Percentiles rank a stretch among this genome's conserved stretches.
phyloP scores from a whole-genome alignment of 2,113 vertebrate species.

The Scatophagus argus region DNA sequence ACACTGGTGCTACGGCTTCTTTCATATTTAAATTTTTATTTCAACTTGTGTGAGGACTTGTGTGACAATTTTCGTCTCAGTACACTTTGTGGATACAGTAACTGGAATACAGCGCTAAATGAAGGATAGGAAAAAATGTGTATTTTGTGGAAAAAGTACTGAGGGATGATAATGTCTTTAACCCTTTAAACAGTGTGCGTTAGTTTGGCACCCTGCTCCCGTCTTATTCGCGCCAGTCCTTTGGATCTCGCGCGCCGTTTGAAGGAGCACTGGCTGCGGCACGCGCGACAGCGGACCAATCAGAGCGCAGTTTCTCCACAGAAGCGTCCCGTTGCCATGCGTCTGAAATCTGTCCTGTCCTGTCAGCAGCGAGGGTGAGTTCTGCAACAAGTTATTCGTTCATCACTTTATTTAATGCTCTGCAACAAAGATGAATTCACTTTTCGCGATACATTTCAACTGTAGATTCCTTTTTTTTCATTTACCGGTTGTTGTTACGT shows the following conservation, averaged over 20 bases:
- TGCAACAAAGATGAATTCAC: not conserved
- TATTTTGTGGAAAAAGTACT: not conserved
- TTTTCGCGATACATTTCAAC: not conserved
- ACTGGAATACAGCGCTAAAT: not conserved
- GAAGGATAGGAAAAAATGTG: not conserved
- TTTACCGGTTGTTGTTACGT: not conserved
- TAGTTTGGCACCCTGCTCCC: not conserved
- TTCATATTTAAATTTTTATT: not conserved
- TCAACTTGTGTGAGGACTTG: not conserved
- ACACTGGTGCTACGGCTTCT: too few species aligned
- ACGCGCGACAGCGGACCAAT: slow-evolving; percentile 62
- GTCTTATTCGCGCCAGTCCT: slow-evolving; percentile 62
- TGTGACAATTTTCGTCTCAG: not conserved
- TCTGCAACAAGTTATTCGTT: not conserved
- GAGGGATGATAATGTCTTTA: not conserved
- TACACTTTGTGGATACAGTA: not conserved
- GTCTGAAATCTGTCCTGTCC: slow-evolving; percentile 8
- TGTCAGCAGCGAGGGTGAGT: slow-evolving; percentile 52
- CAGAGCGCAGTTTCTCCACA: slow-evolving; percentile 14
- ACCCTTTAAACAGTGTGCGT: not conserved
- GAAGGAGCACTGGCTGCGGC: slow-evolving; percentile 20
- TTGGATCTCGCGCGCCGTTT: slow-evolving; percentile 60
- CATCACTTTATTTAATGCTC: not conserved
- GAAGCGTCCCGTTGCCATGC: slow-evolving; percentile 72
- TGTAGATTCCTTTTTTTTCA: not conserved